Evolutionary conservation across 37 sponge, comb jelly and placozoan genomes (phyloP).

Genomic region (Oopsacas minuta): DNA sequence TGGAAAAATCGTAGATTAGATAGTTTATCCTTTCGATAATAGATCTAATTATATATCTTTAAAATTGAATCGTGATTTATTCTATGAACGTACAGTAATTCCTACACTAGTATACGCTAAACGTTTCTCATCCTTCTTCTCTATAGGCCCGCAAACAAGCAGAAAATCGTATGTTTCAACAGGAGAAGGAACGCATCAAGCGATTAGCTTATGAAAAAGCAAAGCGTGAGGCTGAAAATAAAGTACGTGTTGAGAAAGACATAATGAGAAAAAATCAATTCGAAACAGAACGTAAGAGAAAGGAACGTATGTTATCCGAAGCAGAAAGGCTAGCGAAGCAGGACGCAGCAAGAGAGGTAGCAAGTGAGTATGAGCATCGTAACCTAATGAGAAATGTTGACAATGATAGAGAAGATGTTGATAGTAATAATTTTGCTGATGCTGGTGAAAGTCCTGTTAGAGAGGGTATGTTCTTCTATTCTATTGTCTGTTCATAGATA

Average conservation of each 20-base stretch:
- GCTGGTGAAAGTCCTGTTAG: background rate
- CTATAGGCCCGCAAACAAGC: background rate
- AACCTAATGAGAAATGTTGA: background rate
- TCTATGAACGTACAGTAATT: no score
- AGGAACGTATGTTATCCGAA: background rate
- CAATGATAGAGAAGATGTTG: background rate
- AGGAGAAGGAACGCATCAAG: slow-evolving; percentile 4
- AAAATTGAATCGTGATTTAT: no score
- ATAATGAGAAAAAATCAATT: background rate
- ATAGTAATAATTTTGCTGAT: background rate
- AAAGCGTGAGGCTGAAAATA: background rate
- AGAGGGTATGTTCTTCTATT: background rate
- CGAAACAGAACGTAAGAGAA: background rate
- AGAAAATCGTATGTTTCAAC: background rate
- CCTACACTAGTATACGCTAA: no score
- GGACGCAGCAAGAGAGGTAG: background rate
- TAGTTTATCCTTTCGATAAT: no score
- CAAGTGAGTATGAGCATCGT: background rate
- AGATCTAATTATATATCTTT: no score
- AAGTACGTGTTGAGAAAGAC: background rate
- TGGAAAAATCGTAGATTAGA: no score
- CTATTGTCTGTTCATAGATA: no score
- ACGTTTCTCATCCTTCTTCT: background rate
- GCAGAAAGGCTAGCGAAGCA: background rate
- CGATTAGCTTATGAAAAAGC: background rate